Conservation (phyloP, 2,888 invertebrate species). For the Drosophila diplacantha region DNA sequence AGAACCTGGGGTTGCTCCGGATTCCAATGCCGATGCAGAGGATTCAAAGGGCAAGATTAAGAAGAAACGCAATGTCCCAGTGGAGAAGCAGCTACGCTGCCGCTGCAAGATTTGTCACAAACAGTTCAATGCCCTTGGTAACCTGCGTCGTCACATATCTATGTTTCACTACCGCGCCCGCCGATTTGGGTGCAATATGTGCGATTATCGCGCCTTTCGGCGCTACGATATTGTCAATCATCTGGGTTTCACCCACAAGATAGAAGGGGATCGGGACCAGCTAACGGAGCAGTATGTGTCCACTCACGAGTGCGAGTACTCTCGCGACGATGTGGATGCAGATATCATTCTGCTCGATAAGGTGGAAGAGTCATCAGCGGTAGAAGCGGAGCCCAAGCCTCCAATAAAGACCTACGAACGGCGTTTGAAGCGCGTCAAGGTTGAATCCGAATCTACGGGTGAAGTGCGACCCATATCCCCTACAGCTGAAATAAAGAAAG, state of each 20-base stretch:
- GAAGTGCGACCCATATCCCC: conserved; percentile 34
- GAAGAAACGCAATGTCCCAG: conserved; percentile 58
- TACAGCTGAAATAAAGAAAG: conserved; percentile 41
- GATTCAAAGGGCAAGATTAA: conserved; percentile 42
- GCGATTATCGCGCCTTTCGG: conserved; percentile 83
- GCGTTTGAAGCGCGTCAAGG: conserved; percentile 55
- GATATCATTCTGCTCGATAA: conserved; percentile 74
- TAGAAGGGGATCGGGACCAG: conserved; percentile 79
- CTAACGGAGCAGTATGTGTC: conserved; percentile 75
- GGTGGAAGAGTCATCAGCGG: conserved; percentile 32
- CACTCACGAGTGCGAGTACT: conserved; percentile 72
- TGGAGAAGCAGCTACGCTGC: conserved; percentile 71
- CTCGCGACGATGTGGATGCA: conserved; percentile 75
- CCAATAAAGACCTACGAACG: conserved; percentile 53
- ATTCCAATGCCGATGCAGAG: conserved; percentile 25
- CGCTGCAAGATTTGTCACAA: conserved; percentile 77
- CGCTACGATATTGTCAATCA: conserved; percentile 84
- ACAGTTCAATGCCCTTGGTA: conserved; percentile 76
- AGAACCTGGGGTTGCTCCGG: conserved; percentile 20
- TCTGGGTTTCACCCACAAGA: conserved; percentile 81
- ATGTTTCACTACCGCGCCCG: conserved; percentile 79
- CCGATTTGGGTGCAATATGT: conserved; percentile 86
- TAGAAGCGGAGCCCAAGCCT: conserved; percentile 35
- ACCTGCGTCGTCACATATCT: conserved; percentile 77
- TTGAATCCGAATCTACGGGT: conserved; percentile 25